Conservation (phyloP, 2,888 invertebrate species). For the Hetaerina titia region DNA sequence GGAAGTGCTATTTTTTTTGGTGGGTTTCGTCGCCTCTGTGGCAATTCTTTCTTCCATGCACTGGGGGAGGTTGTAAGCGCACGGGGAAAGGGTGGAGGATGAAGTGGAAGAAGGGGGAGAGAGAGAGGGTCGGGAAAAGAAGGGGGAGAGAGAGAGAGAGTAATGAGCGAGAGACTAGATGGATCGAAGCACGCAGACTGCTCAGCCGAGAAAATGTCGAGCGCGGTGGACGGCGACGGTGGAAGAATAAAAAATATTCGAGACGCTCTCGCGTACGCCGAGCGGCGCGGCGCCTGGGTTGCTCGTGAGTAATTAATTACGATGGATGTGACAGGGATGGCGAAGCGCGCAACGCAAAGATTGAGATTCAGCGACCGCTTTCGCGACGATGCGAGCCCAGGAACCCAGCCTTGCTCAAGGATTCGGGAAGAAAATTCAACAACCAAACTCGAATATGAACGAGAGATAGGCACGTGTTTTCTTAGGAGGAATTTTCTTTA, state of each 20-base stretch:
- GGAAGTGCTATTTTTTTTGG: background rate
- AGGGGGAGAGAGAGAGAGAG: background rate
- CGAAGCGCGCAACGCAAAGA: too few species aligned
- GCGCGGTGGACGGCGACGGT: background rate
- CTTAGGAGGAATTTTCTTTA: too few species aligned
- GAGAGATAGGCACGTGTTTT: too few species aligned
- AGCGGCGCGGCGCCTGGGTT: background rate
- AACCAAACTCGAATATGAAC: too few species aligned
- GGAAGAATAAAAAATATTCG: background rate
- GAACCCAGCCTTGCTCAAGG: too few species aligned
- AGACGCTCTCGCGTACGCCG: background rate
- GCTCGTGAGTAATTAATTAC: background rate
- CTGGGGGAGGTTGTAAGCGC: background rate
- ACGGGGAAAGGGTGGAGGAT: background rate
- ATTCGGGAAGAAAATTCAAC: too few species aligned
- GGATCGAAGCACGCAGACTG: constrained; percentile 1
- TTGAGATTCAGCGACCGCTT: too few species aligned
- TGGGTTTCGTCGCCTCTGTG: background rate
- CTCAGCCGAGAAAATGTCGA: background rate
- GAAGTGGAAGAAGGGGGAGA: background rate
- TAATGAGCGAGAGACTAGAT: background rate
- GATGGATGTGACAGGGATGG: too few species aligned
- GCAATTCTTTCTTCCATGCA: background rate
- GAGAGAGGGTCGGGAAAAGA: background rate
- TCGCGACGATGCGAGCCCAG: too few species aligned